Evolutionary conservation across 2,888 invertebrate genomes (phyloP).

Genomic region (Nowickia ferox): DNA sequence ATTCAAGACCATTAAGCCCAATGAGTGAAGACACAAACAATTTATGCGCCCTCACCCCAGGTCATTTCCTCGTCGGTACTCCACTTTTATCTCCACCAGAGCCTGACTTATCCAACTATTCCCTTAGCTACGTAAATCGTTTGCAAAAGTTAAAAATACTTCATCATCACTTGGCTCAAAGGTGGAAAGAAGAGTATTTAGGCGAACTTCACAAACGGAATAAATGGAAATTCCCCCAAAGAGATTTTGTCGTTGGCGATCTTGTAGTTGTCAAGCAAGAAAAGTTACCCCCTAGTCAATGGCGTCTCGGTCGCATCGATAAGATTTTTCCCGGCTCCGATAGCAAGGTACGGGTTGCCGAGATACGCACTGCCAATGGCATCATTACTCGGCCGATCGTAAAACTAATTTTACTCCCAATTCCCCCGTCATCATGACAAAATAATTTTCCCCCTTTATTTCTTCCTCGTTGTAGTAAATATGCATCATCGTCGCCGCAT

Average conservation of each 20-base stretch:
- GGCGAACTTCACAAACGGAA: neutral
- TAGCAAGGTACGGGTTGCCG: neutral
- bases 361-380: neutral
- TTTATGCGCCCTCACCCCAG: neutral
- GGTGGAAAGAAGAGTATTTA: slow-evolving; percentile 3
- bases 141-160: slow-evolving; percentile 12
- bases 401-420: neutral
- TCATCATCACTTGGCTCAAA: neutral
- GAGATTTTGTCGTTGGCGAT: neutral
- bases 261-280: neutral
- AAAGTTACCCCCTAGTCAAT: slow-evolving; percentile 9
- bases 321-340: neutral
- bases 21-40: slow-evolving; percentile 12
- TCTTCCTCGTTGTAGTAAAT: neutral
- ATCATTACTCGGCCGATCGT: neutral
- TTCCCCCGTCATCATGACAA: neutral
- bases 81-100: neutral
- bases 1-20: neutral
- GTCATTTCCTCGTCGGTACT: neutral
- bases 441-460: neutral
- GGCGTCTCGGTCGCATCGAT: slow-evolving; percentile 3
- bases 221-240: slow-evolving; percentile 10
- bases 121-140: neutral
- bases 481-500: neutral
- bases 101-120: neutral